Evolutionary conservation across 1,140 invertebrate species (phyloP), one percentile per base, ranked within the genome.

Genomic region (Cyphomyrmex costatus): DNA sequence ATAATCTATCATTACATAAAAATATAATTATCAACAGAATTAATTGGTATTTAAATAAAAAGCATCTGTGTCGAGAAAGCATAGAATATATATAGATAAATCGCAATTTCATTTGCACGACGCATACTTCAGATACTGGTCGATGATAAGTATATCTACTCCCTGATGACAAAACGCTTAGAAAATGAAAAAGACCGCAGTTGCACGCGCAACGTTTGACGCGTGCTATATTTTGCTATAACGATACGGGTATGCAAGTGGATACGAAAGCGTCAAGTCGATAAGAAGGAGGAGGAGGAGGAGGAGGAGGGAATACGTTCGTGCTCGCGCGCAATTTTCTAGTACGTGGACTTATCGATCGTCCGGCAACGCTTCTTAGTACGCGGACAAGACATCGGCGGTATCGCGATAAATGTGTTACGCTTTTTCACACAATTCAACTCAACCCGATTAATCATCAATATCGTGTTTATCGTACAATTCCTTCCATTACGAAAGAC

Each of bases 321-420:
- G 78, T 80, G 65, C 5, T 19, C 19, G 63, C 66, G 63, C 30
- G 65, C 65, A 80, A 70, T 80, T 80, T 80, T 80, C 65, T 70
- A 70, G 63, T 68, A 80, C 30, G 77, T 46, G 46, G 30, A 65
- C 63, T 70, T 80, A 80, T 80, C 65, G 78, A 80, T 80, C 78
- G 78, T 24, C n/a, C 49, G 19, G 49, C 21, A 36, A 58, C 78
- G 33, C 24, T 80, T 6, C 51, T 80, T 70, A 19, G 21, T 16
- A 30, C 21, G 51, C 63, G 49, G 49, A 58, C 46, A 70, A 80
- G 77, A 80, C 24, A 58, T 70, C n/a, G 46, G 30, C 21, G 21
- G 5, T 33, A 30, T 42, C 61, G 21, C 30, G 46, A 58, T 80
- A 80, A 80, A 70, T 80, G 70, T 70, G 53, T 80, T 70, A 80